Base-by-base conservation (phyloP, 2,888 invertebrate species). In the Drosophila pegasa region DNA sequence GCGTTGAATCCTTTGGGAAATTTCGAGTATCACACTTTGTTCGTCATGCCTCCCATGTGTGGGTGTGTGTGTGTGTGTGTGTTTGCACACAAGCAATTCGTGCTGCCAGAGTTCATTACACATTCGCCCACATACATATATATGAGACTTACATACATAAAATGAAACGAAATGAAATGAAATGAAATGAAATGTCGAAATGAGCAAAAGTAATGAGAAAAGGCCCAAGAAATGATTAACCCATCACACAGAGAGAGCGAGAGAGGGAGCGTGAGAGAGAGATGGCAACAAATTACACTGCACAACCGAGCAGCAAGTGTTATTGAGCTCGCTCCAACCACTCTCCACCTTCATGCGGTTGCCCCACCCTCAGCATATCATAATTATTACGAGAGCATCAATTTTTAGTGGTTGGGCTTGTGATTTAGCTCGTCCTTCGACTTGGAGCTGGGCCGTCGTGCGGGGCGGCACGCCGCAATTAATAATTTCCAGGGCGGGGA, bases 181-280 rank as follows among this genome's bases (percentile, higher is more conserved):
- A n/a, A n/a, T 76, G 75, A 75, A 74, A 76, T 62, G 78, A 77
- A 76, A 76, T 64, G 79, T 75, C 73, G 86, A 87, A 85, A 86
- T 86, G 88, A 86, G 85, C 85, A 86, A 85, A 85, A 86, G 83
- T 86, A 87, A 86, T 87, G 86, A 87, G 88, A 87, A 85, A 59
- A 59, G 41, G 55, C 75, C 48, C 68, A 65, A 57, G 61, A 52
- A 68, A 77, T 87, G 83, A 87, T 85, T 87, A 85, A 85, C 86
- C 83, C 52, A 48, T 8, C 37, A 78, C 70, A 65, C 20, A 54
- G 63, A 43, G 25, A 5, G 22, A 41, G n/a, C 8, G 22, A n/a
- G 43, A n/a, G 20, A 3, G 20, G 10, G 18, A 22, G 22, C 7
- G 40, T 12, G 20, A 2, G 20, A 12, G 20, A 20, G 12, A 60